These are phyloP conservation scores for Myocastor coypus DNA, from an alignment of 2,113 vertebrate species.

Conservation along the genomic window DNA sequence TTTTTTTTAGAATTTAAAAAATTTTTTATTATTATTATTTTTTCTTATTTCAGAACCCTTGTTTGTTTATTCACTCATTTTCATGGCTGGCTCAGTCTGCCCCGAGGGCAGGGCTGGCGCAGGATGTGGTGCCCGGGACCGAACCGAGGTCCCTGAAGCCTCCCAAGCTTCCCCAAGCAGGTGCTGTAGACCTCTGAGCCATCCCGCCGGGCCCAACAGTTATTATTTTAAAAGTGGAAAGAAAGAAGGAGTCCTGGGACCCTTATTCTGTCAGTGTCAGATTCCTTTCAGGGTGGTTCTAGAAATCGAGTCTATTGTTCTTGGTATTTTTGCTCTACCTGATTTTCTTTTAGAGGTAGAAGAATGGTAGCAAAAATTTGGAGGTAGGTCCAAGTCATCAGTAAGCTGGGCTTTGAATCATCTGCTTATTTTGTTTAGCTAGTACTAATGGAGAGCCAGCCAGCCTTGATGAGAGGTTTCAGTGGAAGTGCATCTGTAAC, in stretches of 20 bases:
- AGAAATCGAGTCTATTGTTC: background rate
- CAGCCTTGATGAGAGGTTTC: background rate
- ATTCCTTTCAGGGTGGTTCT: background rate
- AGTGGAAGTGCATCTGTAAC: slow-evolving; percentile 24
- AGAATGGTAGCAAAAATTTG: slow-evolving; percentile 63
- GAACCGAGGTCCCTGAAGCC: too few species aligned
- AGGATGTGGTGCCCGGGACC: too few species aligned
- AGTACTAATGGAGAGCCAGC: background rate
- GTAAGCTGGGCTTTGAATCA: slow-evolving; percentile 41
- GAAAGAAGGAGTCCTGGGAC: background rate
- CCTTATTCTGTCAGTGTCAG: background rate
- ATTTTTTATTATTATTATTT: too few species aligned
- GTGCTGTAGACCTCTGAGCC: too few species aligned
- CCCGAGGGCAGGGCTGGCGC: too few species aligned
- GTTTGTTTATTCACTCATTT: too few species aligned
- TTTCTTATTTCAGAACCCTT: too few species aligned
- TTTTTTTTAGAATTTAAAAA: too few species aligned
- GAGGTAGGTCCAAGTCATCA: slow-evolving; percentile 65
- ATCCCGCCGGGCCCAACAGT: too few species aligned
- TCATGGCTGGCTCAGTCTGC: too few species aligned
- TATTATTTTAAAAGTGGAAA: slow-evolving; percentile 35
- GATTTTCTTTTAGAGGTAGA: background rate
- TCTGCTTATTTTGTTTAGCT: background rate
- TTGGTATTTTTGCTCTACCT: background rate
- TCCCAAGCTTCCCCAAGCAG: too few species aligned